Conservation (phyloP, 2,797 vertebrate species). For the Diplodus puntazzo region DNA sequence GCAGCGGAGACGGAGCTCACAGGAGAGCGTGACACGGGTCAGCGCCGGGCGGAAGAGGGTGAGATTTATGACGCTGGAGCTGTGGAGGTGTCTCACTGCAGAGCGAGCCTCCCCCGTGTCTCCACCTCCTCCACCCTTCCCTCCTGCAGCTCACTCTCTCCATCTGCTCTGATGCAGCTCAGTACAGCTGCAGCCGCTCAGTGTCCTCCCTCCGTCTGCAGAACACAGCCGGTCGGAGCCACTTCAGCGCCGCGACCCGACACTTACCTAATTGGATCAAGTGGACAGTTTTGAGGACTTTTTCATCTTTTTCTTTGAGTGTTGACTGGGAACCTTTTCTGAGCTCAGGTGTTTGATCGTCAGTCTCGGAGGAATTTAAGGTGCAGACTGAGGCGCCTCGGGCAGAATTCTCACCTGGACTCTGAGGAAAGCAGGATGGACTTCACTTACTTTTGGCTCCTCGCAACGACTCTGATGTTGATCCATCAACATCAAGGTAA, state of each 20-base stretch:
- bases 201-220: conserved; percentile 37
- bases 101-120: conserved; percentile 30
- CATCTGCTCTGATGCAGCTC: conserved; percentile 39
- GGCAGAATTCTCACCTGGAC: conserved; percentile 27
- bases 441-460: conserved; percentile 48
- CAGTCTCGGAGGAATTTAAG: conserved; percentile 4
- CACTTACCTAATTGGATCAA: background rate
- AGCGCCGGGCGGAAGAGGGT: conserved; percentile 4
- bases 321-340: background rate
- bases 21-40: background rate
- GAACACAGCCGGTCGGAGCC: background rate
- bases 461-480: conserved; percentile 46
- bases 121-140: conserved; percentile 40
- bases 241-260: background rate
- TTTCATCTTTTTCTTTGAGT: background rate
- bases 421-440: conserved; percentile 58
- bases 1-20: background rate
- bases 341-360: conserved; percentile 8
- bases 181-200: conserved; percentile 6
- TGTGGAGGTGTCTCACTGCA: conserved; percentile 44
- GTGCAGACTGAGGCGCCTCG: background rate
- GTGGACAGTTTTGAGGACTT: background rate
- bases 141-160: conserved; percentile 28
- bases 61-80: conserved; percentile 33
- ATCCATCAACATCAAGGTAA: conserved; percentile 69